A percentile compares a stretch with the other conserved stretches of the same genome.
These are phyloP conservation scores for Agrenia bidenticulata DNA, from an alignment of 2,888 invertebrate genomes.

Conservation along the genomic window DNA sequence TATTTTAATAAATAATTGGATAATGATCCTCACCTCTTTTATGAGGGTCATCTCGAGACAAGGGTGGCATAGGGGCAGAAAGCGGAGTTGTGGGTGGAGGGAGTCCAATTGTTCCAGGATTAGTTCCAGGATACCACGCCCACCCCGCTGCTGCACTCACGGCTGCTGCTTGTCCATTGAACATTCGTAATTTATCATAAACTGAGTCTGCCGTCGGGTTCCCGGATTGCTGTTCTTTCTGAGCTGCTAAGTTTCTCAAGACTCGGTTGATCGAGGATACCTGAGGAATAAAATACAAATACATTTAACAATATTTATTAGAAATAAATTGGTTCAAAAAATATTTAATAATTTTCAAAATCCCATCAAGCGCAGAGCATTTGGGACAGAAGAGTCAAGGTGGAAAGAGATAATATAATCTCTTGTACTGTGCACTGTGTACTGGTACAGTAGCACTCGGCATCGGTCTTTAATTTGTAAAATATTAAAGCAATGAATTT, in stretches of 20 bases:
- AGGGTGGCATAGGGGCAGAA: conserved; percentile 59
- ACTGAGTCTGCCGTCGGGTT: conserved; percentile 77
- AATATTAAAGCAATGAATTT: no score
- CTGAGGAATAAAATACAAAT: no score
- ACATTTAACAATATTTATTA: no score
- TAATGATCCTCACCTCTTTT: conserved; percentile 67
- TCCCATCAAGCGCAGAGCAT: no score
- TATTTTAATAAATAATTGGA: no score
- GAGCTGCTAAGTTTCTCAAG: conserved; percentile 89
- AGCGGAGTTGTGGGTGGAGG: conserved; percentile 60
- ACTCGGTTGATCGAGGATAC: conserved; percentile 98
- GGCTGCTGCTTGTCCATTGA: conserved; percentile 77
- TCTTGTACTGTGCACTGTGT: no score
- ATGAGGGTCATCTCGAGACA: conserved; percentile 68
- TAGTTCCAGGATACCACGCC: conserved; percentile 81
- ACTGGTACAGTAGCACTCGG: no score
- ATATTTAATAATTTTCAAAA: no score
- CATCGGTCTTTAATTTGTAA: no score
- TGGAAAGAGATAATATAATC: no score
- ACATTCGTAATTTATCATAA: conserved; percentile 92
- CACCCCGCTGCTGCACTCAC: conserved; percentile 65
- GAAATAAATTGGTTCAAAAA: no score
- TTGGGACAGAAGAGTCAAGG: no score
- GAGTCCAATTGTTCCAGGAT: conserved; percentile 70
- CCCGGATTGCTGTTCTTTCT: conserved; percentile 88